Conservation (phyloP, 2,113 vertebrate species). For the Mesembrinibis cayennensis region DNA sequence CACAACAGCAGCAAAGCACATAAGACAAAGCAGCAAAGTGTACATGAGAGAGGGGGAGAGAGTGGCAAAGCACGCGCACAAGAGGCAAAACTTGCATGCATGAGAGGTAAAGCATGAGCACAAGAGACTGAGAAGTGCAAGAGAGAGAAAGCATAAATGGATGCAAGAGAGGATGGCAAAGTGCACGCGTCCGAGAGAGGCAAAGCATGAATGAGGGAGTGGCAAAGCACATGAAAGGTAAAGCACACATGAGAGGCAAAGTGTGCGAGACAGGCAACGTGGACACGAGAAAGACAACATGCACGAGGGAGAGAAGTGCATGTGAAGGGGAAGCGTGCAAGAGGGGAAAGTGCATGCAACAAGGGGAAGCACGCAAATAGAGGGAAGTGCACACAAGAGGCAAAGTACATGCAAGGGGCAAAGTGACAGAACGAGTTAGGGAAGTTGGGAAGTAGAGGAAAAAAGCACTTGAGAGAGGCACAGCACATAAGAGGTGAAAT, state of each 20-base stretch:
- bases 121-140: not conserved
- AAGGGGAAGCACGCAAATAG: not conserved
- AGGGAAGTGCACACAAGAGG: not conserved
- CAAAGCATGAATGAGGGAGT: too few species aligned
- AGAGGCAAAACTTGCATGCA: not conserved
- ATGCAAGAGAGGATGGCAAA: not conserved
- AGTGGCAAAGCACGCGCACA: not conserved
- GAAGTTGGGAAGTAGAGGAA: not conserved
- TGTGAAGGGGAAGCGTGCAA: fast-evolving
- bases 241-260: not conserved
- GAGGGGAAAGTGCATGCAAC: fast-evolving
- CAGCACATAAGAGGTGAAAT: not conserved
- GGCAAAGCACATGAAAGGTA: not conserved
- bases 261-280: not conserved
- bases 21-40: not conserved
- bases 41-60: not conserved
- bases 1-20: not conserved
- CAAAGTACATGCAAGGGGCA: not conserved
- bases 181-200: not conserved
- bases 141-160: not conserved
- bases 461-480: not conserved
- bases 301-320: not conserved
- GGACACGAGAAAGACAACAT: not conserved
- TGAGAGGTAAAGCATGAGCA: not conserved
- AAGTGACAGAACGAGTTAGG: not conserved